Evolutionary conservation across 2,113 vertebrate genomes (phyloP).

Genomic region (Neolamprologus falcicula): DNA sequence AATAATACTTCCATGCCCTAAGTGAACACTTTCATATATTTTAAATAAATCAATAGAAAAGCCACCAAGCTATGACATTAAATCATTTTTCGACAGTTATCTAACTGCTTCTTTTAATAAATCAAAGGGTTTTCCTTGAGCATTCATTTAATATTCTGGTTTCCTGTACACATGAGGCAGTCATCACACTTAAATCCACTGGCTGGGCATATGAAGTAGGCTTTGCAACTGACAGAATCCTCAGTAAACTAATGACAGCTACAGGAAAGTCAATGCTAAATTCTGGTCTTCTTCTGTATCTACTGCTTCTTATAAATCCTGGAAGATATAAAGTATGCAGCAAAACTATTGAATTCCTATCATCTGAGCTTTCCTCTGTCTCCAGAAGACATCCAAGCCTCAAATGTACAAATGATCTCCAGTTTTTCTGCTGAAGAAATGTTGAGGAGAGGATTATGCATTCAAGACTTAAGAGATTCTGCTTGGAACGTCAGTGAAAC

Average conservation of each 20-base stretch:
- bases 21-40: not conserved
- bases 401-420: slow-evolving; percentile 13
- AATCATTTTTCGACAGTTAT: not conserved
- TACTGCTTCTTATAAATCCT: not conserved
- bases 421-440: slow-evolving; percentile 18
- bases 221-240: not conserved
- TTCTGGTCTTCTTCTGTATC: not conserved
- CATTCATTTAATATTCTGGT: not conserved
- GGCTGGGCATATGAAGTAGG: not conserved
- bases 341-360: slow-evolving; percentile 13
- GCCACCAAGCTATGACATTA: not conserved
- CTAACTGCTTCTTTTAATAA: not conserved
- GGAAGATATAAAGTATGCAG: not conserved
- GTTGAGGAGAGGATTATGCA: slow-evolving; percentile 43
- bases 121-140: not conserved
- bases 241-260: slow-evolving; percentile 2
- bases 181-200: not conserved
- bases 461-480: slow-evolving; percentile 36
- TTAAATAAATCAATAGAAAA: not conserved
- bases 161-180: not conserved
- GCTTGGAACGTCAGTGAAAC: slow-evolving; percentile 42
- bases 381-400: slow-evolving; percentile 1
- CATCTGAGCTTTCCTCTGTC: not conserved
- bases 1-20: not conserved
- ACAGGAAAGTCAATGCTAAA: not conserved